Evolutionary conservation across 2,113 vertebrate species (phyloP).

Genomic region (Mastomys coucha): DNA sequence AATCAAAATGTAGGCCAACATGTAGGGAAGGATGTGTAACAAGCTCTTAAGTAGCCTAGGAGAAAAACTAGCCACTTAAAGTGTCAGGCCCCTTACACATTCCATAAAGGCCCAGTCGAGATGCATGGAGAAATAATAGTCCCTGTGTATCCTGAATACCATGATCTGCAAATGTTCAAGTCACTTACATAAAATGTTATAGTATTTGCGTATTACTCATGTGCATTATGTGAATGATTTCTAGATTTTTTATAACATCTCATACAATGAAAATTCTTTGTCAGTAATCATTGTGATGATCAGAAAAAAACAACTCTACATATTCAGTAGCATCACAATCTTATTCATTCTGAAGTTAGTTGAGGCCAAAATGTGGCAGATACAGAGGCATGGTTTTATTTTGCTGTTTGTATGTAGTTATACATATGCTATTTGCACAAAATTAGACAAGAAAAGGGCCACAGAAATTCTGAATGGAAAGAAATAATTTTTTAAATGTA

Average conservation of each 20-base stretch:
- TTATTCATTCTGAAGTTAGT: background rate
- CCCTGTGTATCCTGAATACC: background rate
- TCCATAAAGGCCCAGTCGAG: background rate
- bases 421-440: background rate
- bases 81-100: background rate
- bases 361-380: background rate
- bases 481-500: constrained; percentile 11
- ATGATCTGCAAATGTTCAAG: background rate
- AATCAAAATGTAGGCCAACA: background rate
- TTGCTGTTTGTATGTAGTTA: background rate
- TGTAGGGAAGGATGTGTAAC: background rate
- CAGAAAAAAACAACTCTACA: background rate
- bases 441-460: constrained; percentile 34
- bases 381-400: background rate
- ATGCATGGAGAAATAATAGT: background rate
- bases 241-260: background rate
- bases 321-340: background rate
- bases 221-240: background rate
- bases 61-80: constrained; percentile 10
- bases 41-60: background rate
- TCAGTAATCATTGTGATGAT: background rate
- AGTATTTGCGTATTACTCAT: background rate
- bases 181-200: background rate
- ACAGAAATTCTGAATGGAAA: constrained; percentile 18
- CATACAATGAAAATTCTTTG: background rate